These are phyloP conservation scores for Monodelphis domestica DNA, from an alignment of 2,797 vertebrate genomes.

Conservation along the genomic window DNA sequence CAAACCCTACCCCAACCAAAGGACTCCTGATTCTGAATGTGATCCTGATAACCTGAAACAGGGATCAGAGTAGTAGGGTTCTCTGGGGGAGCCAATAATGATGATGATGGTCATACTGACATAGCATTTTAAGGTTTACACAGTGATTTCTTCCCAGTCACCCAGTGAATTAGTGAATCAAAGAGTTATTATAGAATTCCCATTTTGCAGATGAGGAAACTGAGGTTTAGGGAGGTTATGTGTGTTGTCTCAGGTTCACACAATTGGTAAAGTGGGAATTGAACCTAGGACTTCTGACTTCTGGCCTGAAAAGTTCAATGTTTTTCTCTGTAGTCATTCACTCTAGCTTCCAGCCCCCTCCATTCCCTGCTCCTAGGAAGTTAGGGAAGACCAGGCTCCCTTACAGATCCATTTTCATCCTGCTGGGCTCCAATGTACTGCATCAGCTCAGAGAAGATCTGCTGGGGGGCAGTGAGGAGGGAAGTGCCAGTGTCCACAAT, in stretches of 20 bases:
- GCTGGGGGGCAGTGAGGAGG: slow-evolving; percentile 64
- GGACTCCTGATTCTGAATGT: not conserved
- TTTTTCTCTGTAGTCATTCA: no score
- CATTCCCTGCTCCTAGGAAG: not conserved
- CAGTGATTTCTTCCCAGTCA: not conserved
- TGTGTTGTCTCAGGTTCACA: no score
- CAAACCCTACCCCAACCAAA: not conserved
- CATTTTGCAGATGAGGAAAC: not conserved
- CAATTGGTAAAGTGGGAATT: no score
- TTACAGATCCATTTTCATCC: slow-evolving; percentile 49
- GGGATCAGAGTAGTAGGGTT: not conserved
- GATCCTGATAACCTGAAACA: not conserved
- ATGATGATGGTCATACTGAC: not conserved
- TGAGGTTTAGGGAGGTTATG: not conserved
- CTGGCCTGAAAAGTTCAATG: no score
- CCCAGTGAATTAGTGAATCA: not conserved
- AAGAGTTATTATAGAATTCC: not conserved
- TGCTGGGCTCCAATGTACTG: slow-evolving; percentile 50
- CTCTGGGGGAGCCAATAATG: not conserved
- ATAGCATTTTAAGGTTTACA: not conserved
- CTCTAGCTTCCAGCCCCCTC: not conserved
- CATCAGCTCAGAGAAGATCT: slow-evolving; percentile 57
- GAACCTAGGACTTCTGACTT: not conserved
- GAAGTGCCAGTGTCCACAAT: slow-evolving; percentile 70
- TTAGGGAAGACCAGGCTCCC: not conserved